Evolutionary conservation across 2,888 invertebrate genomes (phyloP).

Genomic region (Eilema depressum): DNA sequence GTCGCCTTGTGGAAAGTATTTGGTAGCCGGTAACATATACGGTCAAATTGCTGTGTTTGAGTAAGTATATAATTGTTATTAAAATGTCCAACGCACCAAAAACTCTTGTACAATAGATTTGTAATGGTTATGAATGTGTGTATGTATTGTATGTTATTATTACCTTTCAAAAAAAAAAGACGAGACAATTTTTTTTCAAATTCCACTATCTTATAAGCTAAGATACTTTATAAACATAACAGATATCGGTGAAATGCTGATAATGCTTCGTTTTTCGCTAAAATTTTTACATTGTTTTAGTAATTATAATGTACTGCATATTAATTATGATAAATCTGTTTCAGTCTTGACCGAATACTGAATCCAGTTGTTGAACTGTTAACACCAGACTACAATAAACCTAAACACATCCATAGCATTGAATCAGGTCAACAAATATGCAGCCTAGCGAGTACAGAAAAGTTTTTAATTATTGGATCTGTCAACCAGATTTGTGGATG

Average conservation of each 20-base stretch:
- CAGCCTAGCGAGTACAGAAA: conserved; percentile 89
- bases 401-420: conserved; percentile 87
- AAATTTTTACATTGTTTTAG: background rate
- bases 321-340: conserved; percentile 47
- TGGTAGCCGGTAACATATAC: conserved; percentile 94
- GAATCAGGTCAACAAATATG: conserved; percentile 89
- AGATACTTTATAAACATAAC: background rate
- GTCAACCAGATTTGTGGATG: conserved; percentile 92
- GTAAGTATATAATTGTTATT: conserved; percentile 84
- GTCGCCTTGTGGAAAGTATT: conserved; percentile 94
- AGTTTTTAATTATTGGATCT: conserved; percentile 91
- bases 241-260: too few species aligned
- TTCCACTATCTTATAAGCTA: background rate
- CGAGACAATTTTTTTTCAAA: background rate
- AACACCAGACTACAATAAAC: conserved; percentile 86
- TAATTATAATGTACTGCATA: too few species aligned
- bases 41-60: conserved; percentile 94
- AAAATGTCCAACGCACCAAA: background rate
- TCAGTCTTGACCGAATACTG: conserved; percentile 88
- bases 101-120: background rate
- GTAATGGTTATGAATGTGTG: background rate
- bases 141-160: too few species aligned
- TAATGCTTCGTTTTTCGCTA: too few species aligned
- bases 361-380: conserved; percentile 87
- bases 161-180: too few species aligned